Evolutionary conservation across 2,888 invertebrate genomes (phyloP).

Genomic region (Caenorhabditis imperialis): DNA sequence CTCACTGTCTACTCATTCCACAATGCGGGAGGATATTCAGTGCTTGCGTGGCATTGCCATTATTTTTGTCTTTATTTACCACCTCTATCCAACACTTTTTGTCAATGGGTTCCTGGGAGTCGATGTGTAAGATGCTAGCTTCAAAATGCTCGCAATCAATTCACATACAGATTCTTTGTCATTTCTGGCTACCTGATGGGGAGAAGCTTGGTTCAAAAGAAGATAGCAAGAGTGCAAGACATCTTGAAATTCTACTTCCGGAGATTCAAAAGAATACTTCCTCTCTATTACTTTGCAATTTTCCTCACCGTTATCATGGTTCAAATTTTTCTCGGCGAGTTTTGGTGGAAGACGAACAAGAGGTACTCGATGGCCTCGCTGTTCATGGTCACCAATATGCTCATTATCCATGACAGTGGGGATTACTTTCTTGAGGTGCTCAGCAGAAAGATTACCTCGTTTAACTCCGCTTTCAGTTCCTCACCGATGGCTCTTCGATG

Average conservation of each 20-base stretch:
- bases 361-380: slow-evolving; percentile 36
- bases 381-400: slow-evolving; percentile 36
- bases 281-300: slow-evolving; percentile 31
- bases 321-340: slow-evolving; percentile 14
- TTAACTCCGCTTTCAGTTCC: slow-evolving; percentile 18
- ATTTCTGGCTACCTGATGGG: slow-evolving; percentile 51
- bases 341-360: slow-evolving; percentile 25
- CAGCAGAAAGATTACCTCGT: background rate
- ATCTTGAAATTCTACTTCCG: slow-evolving; percentile 18
- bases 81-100: slow-evolving; percentile 35
- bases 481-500: slow-evolving; percentile 34
- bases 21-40: slow-evolving; percentile 34
- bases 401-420: slow-evolving; percentile 34
- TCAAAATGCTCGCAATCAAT: no score
- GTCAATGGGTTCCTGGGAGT: slow-evolving; percentile 51
- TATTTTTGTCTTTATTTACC: slow-evolving; percentile 28
- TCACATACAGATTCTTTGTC: slow-evolving; percentile 38
- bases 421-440: slow-evolving; percentile 38
- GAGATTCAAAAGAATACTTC: slow-evolving; percentile 29
- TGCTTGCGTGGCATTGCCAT: slow-evolving; percentile 46
- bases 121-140: slow-evolving; percentile 27
- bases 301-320: slow-evolving; percentile 5
- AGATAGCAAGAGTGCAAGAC: background rate
- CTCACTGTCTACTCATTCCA: no score
- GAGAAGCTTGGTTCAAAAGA: slow-evolving; percentile 3